Conservation (phyloP, 2,888 invertebrate genomes). For the Drosophila rellima region DNA sequence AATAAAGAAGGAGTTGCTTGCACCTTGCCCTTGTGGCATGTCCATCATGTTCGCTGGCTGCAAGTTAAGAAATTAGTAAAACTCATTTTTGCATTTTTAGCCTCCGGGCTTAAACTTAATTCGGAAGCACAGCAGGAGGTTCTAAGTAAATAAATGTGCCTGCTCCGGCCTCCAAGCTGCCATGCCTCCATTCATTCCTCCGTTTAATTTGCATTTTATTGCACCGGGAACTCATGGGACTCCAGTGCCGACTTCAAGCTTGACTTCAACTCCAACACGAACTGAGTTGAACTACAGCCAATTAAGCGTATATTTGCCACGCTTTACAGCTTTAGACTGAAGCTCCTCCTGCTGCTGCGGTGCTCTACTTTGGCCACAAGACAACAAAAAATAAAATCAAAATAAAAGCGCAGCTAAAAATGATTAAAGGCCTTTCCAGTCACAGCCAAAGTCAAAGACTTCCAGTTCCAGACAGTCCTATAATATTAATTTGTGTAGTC, state of each 20-base stretch:
- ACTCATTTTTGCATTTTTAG: constrained; percentile 87
- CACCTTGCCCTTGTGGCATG: constrained; percentile 42
- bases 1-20: constrained; percentile 4
- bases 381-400: background rate
- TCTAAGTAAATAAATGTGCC: constrained; percentile 86
- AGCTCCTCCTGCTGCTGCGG: constrained; percentile 25
- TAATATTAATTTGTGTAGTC: constrained; percentile 77
- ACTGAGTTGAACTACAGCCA: constrained; percentile 62
- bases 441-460: constrained; percentile 5
- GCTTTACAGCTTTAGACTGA: constrained; percentile 72
- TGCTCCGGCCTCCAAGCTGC: constrained; percentile 24
- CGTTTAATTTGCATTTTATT: constrained; percentile 85
- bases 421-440: constrained; percentile 71
- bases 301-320: constrained; percentile 82
- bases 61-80: constrained; percentile 85
- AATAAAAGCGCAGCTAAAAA: constrained; percentile 63
- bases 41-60: constrained; percentile 67
- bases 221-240: constrained; percentile 47
- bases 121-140: constrained; percentile 91
- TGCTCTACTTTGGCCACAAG: constrained; percentile 71
- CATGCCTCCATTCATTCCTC: constrained; percentile 28
- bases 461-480: constrained; percentile 57
- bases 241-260: constrained; percentile 1
- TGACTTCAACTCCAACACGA: constrained; percentile 20
- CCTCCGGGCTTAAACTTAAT: constrained; percentile 91